A percentile compares a stretch with the other conserved stretches of the same genome.
phyloP scores from a whole-genome alignment of 2,113 vertebrate species.

The Trogon melanurus region DNA sequence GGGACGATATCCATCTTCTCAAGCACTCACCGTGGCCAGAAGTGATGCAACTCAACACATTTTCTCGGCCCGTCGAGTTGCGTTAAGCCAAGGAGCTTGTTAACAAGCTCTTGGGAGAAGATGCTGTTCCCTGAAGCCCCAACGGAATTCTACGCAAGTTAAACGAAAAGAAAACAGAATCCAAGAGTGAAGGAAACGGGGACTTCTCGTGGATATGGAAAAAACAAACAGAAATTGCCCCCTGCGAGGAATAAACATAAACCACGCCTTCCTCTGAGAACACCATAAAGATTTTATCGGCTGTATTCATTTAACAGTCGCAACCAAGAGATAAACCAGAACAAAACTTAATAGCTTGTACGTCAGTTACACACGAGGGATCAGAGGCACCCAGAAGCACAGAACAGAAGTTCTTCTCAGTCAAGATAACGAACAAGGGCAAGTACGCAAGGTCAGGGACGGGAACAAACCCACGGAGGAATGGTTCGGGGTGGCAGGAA shows the following conservation, averaged over 20 bases:
- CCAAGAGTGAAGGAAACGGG: background rate
- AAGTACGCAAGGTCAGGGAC: background rate
- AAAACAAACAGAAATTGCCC: background rate
- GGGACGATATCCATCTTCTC: background rate
- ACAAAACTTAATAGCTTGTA: background rate
- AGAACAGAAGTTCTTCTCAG: background rate
- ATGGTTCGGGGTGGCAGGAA: background rate
- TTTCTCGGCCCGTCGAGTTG: background rate
- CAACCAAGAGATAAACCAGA: background rate
- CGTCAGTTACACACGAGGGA: background rate
- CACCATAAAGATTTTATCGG: background rate
- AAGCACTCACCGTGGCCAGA: background rate
- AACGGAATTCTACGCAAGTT: rapidly evolving
- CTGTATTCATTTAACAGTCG: background rate
- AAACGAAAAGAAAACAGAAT: background rate
- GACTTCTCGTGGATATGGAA: background rate
- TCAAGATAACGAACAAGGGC: background rate
- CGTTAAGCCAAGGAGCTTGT: background rate
- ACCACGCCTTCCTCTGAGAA: background rate
- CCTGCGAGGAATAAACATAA: background rate
- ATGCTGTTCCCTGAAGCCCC: background rate
- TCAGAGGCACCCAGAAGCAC: background rate
- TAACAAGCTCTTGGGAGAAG: background rate
- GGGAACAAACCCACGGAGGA: background rate
- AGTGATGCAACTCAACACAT: background rate